A percentile compares a stretch with the other conserved stretches of the same genome.
These are phyloP conservation scores for Cyrtodaria siliqua DNA, from an alignment of 2,888 invertebrate genomes.

Conservation along the genomic window DNA sequence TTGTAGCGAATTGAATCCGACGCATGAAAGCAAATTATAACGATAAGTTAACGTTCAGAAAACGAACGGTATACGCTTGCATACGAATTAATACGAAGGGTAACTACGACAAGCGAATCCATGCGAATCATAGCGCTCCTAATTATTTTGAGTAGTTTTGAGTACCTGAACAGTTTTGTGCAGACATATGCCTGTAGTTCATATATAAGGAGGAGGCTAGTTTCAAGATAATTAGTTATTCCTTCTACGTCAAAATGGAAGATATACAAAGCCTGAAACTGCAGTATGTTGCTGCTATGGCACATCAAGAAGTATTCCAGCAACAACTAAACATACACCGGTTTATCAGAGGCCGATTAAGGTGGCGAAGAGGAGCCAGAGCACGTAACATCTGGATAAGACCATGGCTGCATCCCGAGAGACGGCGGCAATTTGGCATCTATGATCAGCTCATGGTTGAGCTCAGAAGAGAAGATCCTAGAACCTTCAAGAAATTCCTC, in stretches of 20 bases:
- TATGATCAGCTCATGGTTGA: conserved; percentile 52
- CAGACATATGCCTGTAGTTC: conserved; percentile 11
- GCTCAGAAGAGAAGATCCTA: conserved; percentile 50
- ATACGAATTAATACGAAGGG: conserved; percentile 32
- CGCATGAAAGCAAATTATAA: conserved; percentile 32
- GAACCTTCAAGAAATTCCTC: conserved; percentile 51
- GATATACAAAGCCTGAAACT: conserved; percentile 36
- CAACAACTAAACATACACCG: conserved; percentile 34
- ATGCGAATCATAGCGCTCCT: conserved; percentile 17
- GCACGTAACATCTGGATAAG: conserved; percentile 47
- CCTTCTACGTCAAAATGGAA: conserved; percentile 45
- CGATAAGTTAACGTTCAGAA: conserved; percentile 29
- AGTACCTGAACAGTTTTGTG: conserved; percentile 26
- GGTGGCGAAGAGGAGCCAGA: conserved; percentile 36
- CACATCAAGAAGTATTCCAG: conserved; percentile 30
- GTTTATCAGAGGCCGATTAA: conserved; percentile 33
- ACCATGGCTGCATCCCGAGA: conserved; percentile 45
- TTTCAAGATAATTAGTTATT: conserved; percentile 32
- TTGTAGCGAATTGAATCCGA: conserved; percentile 29
- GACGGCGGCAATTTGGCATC: conserved; percentile 41
- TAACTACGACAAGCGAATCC: conserved; percentile 31
- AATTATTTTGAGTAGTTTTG: background rate
- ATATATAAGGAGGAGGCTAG: conserved; percentile 15
- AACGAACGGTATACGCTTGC: conserved; percentile 21
- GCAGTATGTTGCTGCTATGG: conserved; percentile 42